phyloP scores from a whole-genome alignment of 2,888 invertebrate genomes.

The Synanthedon andrenaeformis region DNA sequence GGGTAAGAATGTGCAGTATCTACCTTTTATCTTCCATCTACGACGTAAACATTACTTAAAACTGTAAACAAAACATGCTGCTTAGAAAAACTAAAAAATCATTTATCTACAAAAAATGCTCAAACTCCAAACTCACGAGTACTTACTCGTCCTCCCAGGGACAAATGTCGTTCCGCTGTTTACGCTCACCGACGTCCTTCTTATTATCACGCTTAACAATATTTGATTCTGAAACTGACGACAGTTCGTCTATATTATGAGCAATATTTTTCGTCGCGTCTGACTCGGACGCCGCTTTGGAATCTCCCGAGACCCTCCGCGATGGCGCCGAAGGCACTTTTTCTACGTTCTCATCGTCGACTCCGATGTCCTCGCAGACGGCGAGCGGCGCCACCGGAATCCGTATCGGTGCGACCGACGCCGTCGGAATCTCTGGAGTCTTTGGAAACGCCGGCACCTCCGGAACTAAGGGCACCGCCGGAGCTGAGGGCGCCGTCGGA shows the following conservation, averaged over 20 bases:
- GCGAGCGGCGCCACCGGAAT: slow-evolving; percentile 74
- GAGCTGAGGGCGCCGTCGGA: neutral
- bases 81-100: neutral
- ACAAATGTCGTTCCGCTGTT: slow-evolving; percentile 85
- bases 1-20: no score
- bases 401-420: slow-evolving; percentile 5
- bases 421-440: slow-evolving; percentile 5
- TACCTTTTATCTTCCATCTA: no score
- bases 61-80: slow-evolving; percentile 8
- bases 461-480: slow-evolving; percentile 8
- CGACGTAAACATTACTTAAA: no score
- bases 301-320: slow-evolving; percentile 32
- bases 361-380: slow-evolving; percentile 77
- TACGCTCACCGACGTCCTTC: slow-evolving; percentile 43
- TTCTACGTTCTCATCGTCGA: slow-evolving; percentile 74
- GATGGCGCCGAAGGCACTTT: slow-evolving; percentile 60
- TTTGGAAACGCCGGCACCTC: slow-evolving; percentile 8
- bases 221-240: slow-evolving; percentile 54
- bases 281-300: slow-evolving; percentile 40
- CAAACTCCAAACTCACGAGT: slow-evolving; percentile 19
- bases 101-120: neutral
- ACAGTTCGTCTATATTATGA: slow-evolving; percentile 47
- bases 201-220: slow-evolving; percentile 57
- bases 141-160: slow-evolving; percentile 98
- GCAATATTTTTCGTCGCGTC: slow-evolving; percentile 48